phyloP scores from a whole-genome alignment of 2,888 invertebrate species.

The Drosophila conformis region DNA sequence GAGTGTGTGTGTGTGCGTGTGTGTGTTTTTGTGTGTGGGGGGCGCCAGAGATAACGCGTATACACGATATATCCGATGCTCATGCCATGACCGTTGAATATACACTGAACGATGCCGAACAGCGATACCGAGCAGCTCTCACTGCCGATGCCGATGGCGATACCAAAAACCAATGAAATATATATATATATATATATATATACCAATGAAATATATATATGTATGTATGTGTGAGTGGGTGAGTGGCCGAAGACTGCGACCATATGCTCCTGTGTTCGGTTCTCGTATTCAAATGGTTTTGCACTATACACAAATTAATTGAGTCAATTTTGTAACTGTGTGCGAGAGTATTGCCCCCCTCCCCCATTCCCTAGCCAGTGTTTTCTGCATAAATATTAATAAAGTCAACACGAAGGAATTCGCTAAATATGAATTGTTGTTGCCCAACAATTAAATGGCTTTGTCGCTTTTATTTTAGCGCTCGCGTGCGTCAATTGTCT shows the following conservation, averaged over 20 bases:
- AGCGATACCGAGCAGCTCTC: conserved; percentile 23
- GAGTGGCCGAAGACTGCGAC: background rate
- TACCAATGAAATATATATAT: background rate
- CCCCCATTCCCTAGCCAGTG: background rate
- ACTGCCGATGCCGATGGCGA: conserved; percentile 17
- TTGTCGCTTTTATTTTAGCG: conserved; percentile 3
- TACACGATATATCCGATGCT: conserved; percentile 56
- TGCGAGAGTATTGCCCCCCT: conserved; percentile 1
- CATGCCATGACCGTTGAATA: conserved; percentile 73
- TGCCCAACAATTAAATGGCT: conserved; percentile 26
- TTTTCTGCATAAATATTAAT: conserved; percentile 22
- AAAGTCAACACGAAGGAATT: conserved; percentile 42
- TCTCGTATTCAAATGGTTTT: conserved; percentile 61
- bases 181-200: background rate
- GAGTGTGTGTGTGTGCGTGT: background rate
- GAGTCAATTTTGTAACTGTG: conserved; percentile 38
- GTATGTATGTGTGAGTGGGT: background rate
- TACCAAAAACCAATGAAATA: conserved; percentile 15
- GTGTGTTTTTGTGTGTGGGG: background rate
- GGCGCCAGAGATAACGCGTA: conserved; percentile 50
- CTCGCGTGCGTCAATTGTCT: conserved; percentile 17
- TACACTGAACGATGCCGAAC: conserved; percentile 53
- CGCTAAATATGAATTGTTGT: conserved; percentile 29
- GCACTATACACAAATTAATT: conserved; percentile 76
- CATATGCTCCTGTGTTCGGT: conserved; percentile 4